Evolutionary conservation across 1,140 invertebrate species (phyloP).

Genomic region (Trachelipus rathkii): DNA sequence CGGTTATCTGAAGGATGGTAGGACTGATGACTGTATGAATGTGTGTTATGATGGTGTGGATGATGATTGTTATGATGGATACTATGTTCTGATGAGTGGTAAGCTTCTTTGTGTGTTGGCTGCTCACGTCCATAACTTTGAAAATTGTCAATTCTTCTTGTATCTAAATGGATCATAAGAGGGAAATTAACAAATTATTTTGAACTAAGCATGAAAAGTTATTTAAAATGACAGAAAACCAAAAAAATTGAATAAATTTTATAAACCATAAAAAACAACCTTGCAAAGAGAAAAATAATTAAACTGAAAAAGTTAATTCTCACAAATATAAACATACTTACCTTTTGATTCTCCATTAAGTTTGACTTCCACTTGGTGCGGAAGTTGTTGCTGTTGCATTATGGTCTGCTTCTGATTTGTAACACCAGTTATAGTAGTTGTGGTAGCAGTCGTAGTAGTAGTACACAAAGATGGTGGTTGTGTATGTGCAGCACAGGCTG

Average conservation of each 20-base stretch:
- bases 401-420: too few relatives aligned
- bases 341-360: conserved; percentile 1
- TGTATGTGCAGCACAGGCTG: background rate
- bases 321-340: too few relatives aligned
- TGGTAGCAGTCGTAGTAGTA: too few relatives aligned
- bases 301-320: too few relatives aligned
- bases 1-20: conserved; percentile 48
- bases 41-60: conserved; percentile 26
- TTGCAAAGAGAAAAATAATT: too few relatives aligned
- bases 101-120: background rate
- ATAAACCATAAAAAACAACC: too few relatives aligned
- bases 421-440: too few relatives aligned
- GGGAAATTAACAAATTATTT: too few relatives aligned
- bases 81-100: conserved; percentile 30
- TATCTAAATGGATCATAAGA: background rate
- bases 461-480: background rate
- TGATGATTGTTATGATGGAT: conserved; percentile 33
- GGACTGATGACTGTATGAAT: conserved; percentile 46
- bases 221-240: too few relatives aligned
- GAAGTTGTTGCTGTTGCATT: background rate
- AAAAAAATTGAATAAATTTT: too few relatives aligned
- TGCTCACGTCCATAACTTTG: background rate
- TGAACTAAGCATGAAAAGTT: too few relatives aligned
- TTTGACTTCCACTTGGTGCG: background rate
- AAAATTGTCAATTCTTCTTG: background rate